These are phyloP conservation scores for Corella eumyota DNA, from an alignment of 23 tunicate genomes.

Conservation along the genomic window DNA sequence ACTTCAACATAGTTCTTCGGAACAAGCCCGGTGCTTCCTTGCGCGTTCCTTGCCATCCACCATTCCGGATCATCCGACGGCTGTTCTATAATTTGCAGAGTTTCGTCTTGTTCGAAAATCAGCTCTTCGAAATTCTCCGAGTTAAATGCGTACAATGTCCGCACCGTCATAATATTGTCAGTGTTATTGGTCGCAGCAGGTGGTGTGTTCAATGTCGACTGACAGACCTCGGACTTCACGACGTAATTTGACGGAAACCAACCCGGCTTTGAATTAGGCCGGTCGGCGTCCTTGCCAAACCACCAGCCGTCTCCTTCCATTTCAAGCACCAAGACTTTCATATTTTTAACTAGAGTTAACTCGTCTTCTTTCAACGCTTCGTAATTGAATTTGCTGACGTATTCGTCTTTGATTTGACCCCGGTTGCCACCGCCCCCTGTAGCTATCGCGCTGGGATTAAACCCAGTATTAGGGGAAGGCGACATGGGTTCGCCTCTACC, in stretches of 20 bases:
- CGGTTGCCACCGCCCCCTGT: neutral
- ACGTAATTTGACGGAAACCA: constrained; percentile 97
- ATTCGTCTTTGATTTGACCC: constrained; percentile 43
- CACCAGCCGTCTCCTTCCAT: constrained; percentile 92
- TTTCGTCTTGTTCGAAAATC: constrained; percentile 67
- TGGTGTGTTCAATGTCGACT: neutral
- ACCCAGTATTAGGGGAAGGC: neutral
- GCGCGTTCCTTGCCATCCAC: constrained; percentile 59
- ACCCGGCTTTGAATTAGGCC: constrained; percentile 28
- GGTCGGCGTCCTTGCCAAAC: constrained; percentile 59
- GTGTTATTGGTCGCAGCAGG: constrained; percentile 2
- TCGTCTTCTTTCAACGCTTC: constrained; percentile 70
- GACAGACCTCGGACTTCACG: neutral
- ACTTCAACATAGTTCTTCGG: constrained; percentile 84
- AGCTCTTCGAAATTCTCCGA: constrained; percentile 78
- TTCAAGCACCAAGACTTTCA: constrained; percentile 51
- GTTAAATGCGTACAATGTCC: constrained; percentile 66
- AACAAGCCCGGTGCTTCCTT: constrained; percentile 54
- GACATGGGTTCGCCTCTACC: constrained; percentile 4
- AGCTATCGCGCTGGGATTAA: neutral
- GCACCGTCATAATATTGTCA: constrained; percentile 41
- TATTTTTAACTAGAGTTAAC: constrained; percentile 47
- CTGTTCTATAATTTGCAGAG: constrained; percentile 70
- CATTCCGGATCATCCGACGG: constrained; percentile 86
- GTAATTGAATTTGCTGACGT: constrained; percentile 70